Conservation (phyloP, 1,140 invertebrate species). For the Chrysomallon squamiferum region DNA sequence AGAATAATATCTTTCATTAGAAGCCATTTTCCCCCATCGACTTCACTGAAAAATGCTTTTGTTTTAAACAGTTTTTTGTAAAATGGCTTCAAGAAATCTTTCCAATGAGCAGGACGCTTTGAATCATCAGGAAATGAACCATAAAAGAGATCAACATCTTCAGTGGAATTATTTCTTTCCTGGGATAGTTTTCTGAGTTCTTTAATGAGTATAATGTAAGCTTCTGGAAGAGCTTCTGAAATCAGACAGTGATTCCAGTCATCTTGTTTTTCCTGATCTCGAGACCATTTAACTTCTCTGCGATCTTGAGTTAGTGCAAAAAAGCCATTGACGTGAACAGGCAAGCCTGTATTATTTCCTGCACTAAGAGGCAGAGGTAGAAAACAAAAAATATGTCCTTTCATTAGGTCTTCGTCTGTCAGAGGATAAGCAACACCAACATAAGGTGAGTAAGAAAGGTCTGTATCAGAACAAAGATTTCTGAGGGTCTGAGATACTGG, state of each 20-base stretch:
- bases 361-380: conserved; percentile 47
- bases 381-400: conserved; percentile 51
- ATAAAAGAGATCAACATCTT: too few relatives aligned
- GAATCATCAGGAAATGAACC: too few relatives aligned
- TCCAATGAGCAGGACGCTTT: too few relatives aligned
- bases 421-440: conserved; percentile 17
- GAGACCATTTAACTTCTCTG: conserved; percentile 49
- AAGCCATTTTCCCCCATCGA: too few relatives aligned
- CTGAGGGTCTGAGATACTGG: neutral
- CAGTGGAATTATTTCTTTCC: too few relatives aligned
- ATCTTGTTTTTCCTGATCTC: conserved; percentile 42
- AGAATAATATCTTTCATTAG: too few relatives aligned
- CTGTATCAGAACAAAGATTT: conserved; percentile 1
- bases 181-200: too few relatives aligned
- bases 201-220: too few relatives aligned
- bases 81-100: too few relatives aligned
- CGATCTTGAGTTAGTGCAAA: conserved; percentile 53
- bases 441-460: conserved; percentile 6
- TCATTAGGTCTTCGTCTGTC: neutral
- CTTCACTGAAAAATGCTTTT: too few relatives aligned
- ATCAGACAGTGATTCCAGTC: conserved; percentile 53
- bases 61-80: too few relatives aligned
- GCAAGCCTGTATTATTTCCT: conserved; percentile 42
- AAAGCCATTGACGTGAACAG: conserved; percentile 54
- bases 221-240: conserved; percentile 37